Percentiles rank a stretch among this genome's conserved stretches.
Evolutionary conservation across 2,113 vertebrate genomes (phyloP).

Genomic region (Motacilla tschutschensis): DNA sequence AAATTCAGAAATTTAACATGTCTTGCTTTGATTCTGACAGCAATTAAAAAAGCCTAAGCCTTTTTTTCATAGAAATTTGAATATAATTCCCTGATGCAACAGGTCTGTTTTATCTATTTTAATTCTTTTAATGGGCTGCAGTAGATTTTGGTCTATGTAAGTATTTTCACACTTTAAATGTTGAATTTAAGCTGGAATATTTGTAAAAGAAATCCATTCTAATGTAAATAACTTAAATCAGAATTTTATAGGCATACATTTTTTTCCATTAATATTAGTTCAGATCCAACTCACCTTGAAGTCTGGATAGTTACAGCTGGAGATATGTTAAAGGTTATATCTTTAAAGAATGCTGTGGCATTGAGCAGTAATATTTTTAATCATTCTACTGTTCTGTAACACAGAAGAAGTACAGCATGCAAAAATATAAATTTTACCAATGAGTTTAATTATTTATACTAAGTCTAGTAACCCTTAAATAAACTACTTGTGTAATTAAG

Average conservation of each 20-base stretch:
- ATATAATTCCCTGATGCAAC: constrained; percentile 2
- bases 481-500: not conserved
- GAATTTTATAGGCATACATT: not conserved
- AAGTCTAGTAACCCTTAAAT: not conserved
- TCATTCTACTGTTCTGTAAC: not conserved
- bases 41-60: constrained; percentile 11
- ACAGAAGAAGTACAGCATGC: not conserved
- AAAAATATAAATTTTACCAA: not conserved
- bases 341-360: not conserved
- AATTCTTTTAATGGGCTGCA: not conserved
- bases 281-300: not conserved
- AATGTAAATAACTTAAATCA: not conserved
- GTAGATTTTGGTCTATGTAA: not conserved
- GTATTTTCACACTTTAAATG: not conserved
- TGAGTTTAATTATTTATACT: not conserved
- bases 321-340: not conserved
- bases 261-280: not conserved
- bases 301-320: not conserved
- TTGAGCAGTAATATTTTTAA: not conserved
- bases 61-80: constrained; percentile 1
- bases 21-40: constrained; percentile 21
- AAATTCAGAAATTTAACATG: not conserved
- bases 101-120: not conserved
- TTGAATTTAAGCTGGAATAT: not conserved
- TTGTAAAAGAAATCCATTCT: not conserved